These are phyloP conservation scores for Meda fulgida DNA, from an alignment of 2,797 vertebrate species.

Conservation along the genomic window DNA sequence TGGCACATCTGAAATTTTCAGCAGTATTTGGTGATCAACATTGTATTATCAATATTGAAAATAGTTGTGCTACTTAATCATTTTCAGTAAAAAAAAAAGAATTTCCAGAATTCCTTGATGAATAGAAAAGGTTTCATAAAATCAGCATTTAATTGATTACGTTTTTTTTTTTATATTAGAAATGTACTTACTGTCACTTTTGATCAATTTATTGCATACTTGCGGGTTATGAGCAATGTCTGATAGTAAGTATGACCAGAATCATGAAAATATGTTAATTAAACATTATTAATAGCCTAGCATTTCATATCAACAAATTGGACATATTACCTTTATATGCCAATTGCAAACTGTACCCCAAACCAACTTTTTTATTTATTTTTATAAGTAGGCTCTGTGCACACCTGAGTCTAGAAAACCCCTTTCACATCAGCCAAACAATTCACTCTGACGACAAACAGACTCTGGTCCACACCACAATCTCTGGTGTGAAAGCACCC, in stretches of 20 bases:
- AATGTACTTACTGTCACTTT: neutral
- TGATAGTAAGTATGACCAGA: neutral
- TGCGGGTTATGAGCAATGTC: neutral
- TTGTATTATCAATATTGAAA: neutral
- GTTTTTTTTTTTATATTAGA: neutral
- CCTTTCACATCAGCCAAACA: neutral
- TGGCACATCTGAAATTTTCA: too few species aligned
- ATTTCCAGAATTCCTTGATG: neutral
- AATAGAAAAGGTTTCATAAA: neutral
- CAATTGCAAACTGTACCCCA: neutral
- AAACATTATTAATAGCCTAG: neutral
- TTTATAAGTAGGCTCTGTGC: neutral
- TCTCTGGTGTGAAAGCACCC: slow-evolving; percentile 2
- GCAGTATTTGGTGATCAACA: neutral
- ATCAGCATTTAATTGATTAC: too few species aligned
- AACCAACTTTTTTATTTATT: neutral
- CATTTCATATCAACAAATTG: neutral
- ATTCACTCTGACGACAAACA: neutral
- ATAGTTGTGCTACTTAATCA: neutral
- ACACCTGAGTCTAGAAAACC: neutral
- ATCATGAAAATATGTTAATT: neutral
- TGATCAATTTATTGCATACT: neutral
- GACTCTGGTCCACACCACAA: neutral
- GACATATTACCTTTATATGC: neutral
- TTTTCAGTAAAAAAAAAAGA: neutral